These are phyloP conservation scores for Neomorphus geoffroyi DNA, from an alignment of 2,797 vertebrate species.

Conservation along the genomic window DNA sequence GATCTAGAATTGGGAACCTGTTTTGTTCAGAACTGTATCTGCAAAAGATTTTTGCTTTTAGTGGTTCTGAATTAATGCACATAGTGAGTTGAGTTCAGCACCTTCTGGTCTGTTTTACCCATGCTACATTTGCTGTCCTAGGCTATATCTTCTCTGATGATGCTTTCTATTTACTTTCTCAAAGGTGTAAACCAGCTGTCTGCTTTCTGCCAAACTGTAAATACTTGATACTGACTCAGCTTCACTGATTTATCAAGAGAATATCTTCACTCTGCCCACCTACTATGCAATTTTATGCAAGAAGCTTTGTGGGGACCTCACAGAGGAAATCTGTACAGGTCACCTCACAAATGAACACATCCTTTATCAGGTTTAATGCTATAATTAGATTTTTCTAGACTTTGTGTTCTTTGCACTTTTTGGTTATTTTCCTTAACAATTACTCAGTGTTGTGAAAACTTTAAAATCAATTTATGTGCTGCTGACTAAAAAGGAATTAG, in stretches of 20 bases:
- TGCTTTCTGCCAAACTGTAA: neutral
- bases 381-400: neutral
- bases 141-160: neutral
- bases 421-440: slow-evolving; percentile 10
- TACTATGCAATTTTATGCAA: neutral
- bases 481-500: neutral
- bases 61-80: neutral
- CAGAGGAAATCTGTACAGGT: neutral
- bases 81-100: neutral
- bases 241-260: neutral
- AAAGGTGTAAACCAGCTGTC: neutral
- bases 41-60: neutral
- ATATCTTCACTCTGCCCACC: neutral
- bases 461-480: neutral
- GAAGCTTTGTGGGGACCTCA: neutral
- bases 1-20: neutral
- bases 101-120: neutral
- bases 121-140: neutral
- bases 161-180: neutral
- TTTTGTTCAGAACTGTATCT: neutral
- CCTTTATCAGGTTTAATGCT: neutral
- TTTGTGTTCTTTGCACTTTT: neutral
- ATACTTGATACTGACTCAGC: neutral
- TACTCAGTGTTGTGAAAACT: slow-evolving; percentile 7
- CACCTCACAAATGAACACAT: slow-evolving; percentile 11